phyloP scores from a whole-genome alignment of 2,888 invertebrate species.

The Bugulina stolonifera region DNA sequence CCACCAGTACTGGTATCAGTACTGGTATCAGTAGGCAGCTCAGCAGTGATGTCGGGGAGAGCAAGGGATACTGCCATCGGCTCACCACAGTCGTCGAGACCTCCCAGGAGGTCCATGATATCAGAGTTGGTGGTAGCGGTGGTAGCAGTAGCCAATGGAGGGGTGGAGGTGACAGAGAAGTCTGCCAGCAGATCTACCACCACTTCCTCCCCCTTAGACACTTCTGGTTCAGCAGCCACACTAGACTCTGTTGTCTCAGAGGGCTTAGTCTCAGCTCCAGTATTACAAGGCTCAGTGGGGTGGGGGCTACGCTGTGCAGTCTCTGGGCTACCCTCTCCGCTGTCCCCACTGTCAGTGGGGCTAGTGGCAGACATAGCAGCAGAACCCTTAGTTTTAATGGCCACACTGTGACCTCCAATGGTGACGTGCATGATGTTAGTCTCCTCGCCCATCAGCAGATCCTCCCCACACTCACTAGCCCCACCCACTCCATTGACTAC shows the following conservation, averaged over 20 bases:
- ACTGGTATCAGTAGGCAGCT: background rate
- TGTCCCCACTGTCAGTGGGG: background rate
- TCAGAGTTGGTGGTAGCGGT: background rate
- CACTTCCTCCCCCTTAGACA: too few relatives aligned
- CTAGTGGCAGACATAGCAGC: background rate
- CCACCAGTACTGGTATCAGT: too few relatives aligned
- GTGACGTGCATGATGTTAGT: slow-evolving; percentile 6
- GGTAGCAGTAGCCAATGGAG: background rate
- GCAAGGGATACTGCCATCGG: background rate
- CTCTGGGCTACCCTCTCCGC: background rate
- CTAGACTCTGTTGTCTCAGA: too few relatives aligned
- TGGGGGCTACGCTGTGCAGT: background rate
- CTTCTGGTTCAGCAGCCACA: background rate
- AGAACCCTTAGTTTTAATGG: background rate
- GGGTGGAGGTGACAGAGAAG: background rate
- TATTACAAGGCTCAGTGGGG: background rate
- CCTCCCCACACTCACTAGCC: background rate
- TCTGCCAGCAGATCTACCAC: slow-evolving; percentile 7
- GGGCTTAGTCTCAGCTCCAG: too few relatives aligned
- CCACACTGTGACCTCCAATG: background rate
- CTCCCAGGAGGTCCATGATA: slow-evolving; percentile 18
- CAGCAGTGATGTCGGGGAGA: background rate
- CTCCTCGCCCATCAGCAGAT: background rate
- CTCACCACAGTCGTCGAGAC: background rate
- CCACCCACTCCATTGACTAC: background rate